Conservation (phyloP, 2,113 vertebrate genomes). For the Anas platyrhynchos region DNA sequence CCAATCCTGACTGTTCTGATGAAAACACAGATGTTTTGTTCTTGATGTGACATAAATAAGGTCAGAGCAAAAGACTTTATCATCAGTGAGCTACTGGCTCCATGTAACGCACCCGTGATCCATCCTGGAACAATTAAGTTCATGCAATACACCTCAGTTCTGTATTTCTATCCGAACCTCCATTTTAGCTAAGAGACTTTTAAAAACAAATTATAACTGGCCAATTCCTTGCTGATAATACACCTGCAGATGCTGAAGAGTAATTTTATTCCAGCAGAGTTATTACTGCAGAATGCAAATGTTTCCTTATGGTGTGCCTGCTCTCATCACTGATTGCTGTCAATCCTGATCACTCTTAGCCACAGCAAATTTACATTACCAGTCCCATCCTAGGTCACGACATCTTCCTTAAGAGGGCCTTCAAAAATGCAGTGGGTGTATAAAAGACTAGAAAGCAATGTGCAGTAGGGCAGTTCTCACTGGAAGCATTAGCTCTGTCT, state of each 20-base stretch:
- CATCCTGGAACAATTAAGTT: not conserved
- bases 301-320: not conserved
- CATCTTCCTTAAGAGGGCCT: not conserved
- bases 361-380: not conserved
- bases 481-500: not conserved
- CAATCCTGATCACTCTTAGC: not conserved
- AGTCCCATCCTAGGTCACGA: not conserved
- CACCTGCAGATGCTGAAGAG: not conserved
- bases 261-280: not conserved
- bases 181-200: slow-evolving; percentile 14
- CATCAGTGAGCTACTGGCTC: not conserved
- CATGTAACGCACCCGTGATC: not conserved
- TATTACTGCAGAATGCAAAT: not conserved
- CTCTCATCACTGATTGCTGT: not conserved
- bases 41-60: not conserved
- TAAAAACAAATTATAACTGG: slow-evolving; percentile 2
- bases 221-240: not conserved
- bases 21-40: not conserved
- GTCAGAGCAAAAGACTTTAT: not conserved
- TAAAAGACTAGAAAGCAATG: not conserved
- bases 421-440: not conserved
- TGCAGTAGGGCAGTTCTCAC: not conserved
- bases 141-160: not conserved
- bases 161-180: not conserved
- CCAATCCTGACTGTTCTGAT: not conserved